Conservation (phyloP, 2,797 vertebrate species). For the Betta splendens region DNA sequence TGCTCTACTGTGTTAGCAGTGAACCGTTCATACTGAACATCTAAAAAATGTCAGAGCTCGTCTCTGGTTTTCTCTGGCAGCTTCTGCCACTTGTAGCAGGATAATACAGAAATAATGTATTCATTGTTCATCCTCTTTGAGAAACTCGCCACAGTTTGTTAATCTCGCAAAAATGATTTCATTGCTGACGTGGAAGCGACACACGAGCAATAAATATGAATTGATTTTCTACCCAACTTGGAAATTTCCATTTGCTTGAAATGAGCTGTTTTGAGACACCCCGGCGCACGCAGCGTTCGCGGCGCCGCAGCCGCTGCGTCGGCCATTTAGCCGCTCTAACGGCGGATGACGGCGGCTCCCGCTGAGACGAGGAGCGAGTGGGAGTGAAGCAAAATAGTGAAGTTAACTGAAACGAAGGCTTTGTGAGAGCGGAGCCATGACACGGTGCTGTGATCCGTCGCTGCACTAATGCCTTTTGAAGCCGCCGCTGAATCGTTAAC, state of each 20-base stretch:
- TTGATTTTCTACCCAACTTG: too few relatives aligned
- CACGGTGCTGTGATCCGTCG: not conserved
- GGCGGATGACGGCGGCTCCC: not conserved
- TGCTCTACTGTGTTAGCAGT: constrained; percentile 2
- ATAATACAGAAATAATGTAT: not conserved
- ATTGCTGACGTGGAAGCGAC: too few relatives aligned
- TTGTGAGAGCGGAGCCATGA: too few relatives aligned
- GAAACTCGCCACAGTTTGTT: not conserved
- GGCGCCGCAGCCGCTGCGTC: not conserved
- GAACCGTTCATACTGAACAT: constrained; percentile 4
- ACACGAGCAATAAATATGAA: too few relatives aligned
- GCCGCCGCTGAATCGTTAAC: constrained; percentile 13
- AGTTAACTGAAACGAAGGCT: constrained; percentile 4
- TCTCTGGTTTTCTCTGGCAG: constrained; percentile 11
- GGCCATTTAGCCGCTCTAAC: not conserved
- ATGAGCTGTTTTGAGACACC: too few relatives aligned
- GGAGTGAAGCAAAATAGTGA: not conserved
- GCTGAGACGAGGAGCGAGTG: not conserved
- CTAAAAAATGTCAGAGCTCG: not conserved
- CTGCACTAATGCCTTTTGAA: not conserved
- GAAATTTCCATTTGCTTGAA: too few relatives aligned
- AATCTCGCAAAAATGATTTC: not conserved
- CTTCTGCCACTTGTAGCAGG: not conserved
- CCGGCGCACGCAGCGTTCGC: too few relatives aligned
- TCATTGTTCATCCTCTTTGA: constrained; percentile 1